Percentiles rank a stretch among this genome's conserved stretches.
Conservation (phyloP, 2,113 vertebrate genomes). For the Ictidomys tridecemlineatus region DNA sequence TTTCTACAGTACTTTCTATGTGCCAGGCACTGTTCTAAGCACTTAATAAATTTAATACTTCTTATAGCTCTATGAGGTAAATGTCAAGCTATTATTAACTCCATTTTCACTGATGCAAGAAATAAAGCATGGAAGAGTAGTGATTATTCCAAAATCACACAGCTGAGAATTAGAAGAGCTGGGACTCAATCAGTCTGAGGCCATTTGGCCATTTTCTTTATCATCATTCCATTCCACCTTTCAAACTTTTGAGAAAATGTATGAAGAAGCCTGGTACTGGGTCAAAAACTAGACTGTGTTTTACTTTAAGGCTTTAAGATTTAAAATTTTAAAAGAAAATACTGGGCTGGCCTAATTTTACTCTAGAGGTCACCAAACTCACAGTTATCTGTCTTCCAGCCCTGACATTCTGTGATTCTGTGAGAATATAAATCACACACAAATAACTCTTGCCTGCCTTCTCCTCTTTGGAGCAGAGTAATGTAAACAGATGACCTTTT, state of each 20-base stretch:
- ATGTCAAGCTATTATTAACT: not conserved
- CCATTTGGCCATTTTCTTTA: not conserved
- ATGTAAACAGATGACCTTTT: not conserved
- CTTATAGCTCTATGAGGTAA: not conserved
- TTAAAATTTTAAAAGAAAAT: conserved; percentile 23
- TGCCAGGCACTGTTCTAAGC: not conserved
- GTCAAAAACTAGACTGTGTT: not conserved
- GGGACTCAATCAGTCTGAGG: not conserved
- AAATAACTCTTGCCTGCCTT: not conserved
- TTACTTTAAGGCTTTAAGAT: not conserved
- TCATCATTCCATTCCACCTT: not conserved
- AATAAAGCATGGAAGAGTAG: not conserved
- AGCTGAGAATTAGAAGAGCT: not conserved
- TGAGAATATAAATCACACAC: not conserved
- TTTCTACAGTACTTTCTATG: not conserved
- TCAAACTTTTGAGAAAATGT: not conserved
- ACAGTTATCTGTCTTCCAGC: not conserved
- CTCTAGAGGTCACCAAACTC: not conserved
- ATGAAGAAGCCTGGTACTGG: not conserved
- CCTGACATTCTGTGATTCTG: not conserved
- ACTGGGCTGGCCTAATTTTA: not conserved
- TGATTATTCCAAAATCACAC: not conserved
- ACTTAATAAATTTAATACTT: not conserved
- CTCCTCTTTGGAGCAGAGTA: not conserved
- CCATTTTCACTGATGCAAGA: not conserved